A percentile compares a stretch with the other conserved stretches of the same genome.
Conservation (phyloP, 2,113 vertebrate genomes). For the Amblyornis subalaris region DNA sequence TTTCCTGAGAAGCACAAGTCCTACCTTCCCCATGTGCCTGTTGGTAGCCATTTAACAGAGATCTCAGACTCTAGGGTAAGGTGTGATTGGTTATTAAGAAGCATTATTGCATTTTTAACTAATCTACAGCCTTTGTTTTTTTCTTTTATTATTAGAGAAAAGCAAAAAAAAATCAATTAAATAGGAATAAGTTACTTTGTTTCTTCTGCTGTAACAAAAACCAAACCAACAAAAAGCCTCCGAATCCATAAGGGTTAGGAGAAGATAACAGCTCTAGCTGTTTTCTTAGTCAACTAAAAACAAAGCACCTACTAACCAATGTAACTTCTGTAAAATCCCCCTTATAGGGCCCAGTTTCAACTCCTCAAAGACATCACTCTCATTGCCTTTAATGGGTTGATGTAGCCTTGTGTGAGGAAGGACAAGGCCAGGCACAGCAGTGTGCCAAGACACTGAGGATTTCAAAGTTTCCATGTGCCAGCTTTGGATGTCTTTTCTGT, state of each 20-base stretch:
- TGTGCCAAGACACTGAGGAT: background rate
- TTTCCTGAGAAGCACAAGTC: background rate
- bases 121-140: background rate
- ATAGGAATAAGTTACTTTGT: background rate
- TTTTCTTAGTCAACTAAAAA: background rate
- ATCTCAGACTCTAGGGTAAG: background rate
- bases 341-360: background rate
- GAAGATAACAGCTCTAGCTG: background rate
- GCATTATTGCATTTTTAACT: background rate
- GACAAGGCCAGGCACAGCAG: background rate
- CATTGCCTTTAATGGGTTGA: background rate
- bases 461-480: background rate
- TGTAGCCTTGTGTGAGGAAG: background rate
- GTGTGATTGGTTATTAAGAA: background rate
- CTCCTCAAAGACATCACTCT: background rate
- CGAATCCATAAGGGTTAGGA: background rate
- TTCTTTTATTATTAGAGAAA: background rate
- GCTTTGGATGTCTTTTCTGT: background rate
- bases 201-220: background rate
- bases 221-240: accelerated
- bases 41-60: background rate
- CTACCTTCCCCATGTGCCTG: background rate
- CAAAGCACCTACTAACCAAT: background rate
- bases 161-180: background rate
- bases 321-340: background rate